phyloP scores from a whole-genome alignment of 1,140 invertebrate species.

The Trissolcus basalis region DNA sequence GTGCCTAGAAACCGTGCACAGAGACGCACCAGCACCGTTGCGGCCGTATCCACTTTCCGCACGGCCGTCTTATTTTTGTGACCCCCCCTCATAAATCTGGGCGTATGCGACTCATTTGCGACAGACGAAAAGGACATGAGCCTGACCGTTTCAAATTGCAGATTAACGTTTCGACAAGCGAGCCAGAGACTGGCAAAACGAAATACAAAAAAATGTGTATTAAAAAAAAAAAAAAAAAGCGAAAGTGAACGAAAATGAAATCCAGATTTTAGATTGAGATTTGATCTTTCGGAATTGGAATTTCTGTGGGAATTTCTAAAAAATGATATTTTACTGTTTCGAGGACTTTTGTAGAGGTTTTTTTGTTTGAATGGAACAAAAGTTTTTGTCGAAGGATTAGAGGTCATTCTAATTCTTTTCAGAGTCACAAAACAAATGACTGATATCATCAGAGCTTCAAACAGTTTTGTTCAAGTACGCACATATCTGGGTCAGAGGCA shows the following conservation, averaged over 20 bases:
- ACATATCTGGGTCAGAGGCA: slow-evolving; percentile 21
- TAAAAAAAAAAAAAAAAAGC: too few relatives aligned
- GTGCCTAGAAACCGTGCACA: slow-evolving; percentile 45
- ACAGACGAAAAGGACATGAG: not conserved
- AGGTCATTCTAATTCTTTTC: not conserved
- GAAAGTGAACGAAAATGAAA: slow-evolving; percentile 6
- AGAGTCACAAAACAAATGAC: slow-evolving; percentile 8
- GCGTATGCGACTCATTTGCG: slow-evolving; percentile 10
- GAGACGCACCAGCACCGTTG: not conserved
- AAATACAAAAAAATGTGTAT: too few relatives aligned
- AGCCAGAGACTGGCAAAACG: too few relatives aligned
- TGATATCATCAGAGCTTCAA: not conserved
- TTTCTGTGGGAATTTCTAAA: too few relatives aligned
- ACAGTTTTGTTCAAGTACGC: slow-evolving; percentile 14
- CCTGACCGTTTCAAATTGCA: not conserved
- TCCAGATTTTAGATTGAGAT: not conserved
- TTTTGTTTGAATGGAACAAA: not conserved
- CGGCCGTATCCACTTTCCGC: slow-evolving; percentile 21
- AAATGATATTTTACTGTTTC: too few relatives aligned
- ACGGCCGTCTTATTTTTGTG: slow-evolving; percentile 1
- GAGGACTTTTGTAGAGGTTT: too few relatives aligned
- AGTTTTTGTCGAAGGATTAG: not conserved
- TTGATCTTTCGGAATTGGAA: too few relatives aligned
- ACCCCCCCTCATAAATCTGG: not conserved
- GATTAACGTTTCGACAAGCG: not conserved